These are phyloP conservation scores for Panopea generosa DNA, from an alignment of 2,888 invertebrate species.

Conservation along the genomic window DNA sequence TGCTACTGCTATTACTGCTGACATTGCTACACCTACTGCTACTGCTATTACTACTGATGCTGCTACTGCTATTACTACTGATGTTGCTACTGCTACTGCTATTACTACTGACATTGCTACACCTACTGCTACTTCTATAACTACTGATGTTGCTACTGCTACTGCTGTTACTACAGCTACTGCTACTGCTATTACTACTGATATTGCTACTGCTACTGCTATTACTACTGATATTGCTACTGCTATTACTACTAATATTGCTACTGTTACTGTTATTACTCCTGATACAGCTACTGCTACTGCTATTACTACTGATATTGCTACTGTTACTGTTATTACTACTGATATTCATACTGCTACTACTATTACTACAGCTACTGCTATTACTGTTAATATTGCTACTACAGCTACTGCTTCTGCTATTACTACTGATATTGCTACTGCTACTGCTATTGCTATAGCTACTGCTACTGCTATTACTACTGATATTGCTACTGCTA, in stretches of 20 bases:
- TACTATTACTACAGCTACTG: neutral
- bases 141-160: too few species aligned
- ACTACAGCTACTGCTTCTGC: neutral
- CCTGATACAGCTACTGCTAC: neutral
- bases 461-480: neutral
- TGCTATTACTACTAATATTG: neutral
- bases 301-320: neutral
- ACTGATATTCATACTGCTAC: too few species aligned
- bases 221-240: neutral
- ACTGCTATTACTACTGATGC: too few species aligned
- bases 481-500: neutral
- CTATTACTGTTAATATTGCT: neutral
- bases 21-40: too few species aligned
- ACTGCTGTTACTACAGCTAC: too few species aligned
- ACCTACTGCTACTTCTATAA: too few species aligned
- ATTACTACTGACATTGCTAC: too few species aligned
- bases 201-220: neutral
- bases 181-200: too few species aligned
- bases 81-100: too few species aligned
- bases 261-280: slow-evolving; percentile 3
- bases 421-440: neutral
- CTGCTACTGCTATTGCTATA: neutral
- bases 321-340: too few species aligned
- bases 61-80: too few species aligned
- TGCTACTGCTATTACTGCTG: too few species aligned